A percentile compares a stretch with the other conserved stretches of the same genome.
Evolutionary conservation across 2,113 vertebrate genomes (phyloP).

Genomic region (Physeter macrocephalus): DNA sequence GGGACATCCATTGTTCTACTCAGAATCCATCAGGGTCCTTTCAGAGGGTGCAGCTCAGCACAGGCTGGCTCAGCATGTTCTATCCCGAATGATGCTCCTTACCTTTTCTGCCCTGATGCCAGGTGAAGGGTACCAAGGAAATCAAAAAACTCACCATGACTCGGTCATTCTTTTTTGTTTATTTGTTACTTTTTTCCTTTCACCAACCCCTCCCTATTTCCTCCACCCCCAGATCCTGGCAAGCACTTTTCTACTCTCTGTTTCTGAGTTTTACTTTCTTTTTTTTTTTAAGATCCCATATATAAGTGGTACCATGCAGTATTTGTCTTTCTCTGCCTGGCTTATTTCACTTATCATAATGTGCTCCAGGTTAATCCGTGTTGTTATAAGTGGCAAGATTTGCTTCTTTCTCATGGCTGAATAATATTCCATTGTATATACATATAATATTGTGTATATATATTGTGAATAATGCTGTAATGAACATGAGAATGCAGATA

Average conservation of each 20-base stretch:
- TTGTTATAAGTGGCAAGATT: neutral
- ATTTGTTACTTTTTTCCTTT: neutral
- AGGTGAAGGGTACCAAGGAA: neutral
- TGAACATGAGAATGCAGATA: neutral
- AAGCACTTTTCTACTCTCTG: neutral
- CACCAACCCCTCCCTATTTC: neutral
- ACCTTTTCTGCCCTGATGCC: neutral
- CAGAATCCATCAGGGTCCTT: neutral
- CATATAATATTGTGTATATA: neutral
- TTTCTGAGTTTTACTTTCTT: neutral
- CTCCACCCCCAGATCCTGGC: neutral
- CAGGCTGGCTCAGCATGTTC: neutral
- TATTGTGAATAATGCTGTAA: neutral
- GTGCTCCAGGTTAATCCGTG: neutral
- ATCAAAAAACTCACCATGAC: neutral
- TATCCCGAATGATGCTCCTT: rapidly evolving
- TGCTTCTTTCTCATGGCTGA: neutral
- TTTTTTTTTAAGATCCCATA: neutral
- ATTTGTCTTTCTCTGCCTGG: neutral
- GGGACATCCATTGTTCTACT: neutral
- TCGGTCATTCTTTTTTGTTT: neutral
- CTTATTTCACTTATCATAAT: neutral
- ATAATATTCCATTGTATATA: neutral
- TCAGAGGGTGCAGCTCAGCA: neutral
- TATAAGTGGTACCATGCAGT: neutral